Base-by-base conservation (phyloP, 2,888 invertebrate genomes). In the Synanthedon formicaeformis region DNA sequence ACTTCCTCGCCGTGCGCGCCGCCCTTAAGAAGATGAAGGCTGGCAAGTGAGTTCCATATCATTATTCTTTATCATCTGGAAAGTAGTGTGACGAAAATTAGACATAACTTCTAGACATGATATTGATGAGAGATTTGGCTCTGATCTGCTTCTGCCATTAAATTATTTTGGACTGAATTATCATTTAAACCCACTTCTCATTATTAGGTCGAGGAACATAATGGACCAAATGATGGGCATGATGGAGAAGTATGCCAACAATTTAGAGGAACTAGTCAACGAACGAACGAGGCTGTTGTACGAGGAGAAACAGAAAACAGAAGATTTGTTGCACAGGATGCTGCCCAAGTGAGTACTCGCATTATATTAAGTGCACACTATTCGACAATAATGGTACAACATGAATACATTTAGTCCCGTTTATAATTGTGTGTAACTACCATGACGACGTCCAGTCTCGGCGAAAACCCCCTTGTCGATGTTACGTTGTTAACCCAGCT, bases 201-300 rank as follows among this genome's bases (percentile, higher is more conserved):
- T 51, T 4, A 23, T 23, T 68, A 95, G 95, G 73, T 93, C 90
- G 68, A 91, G 93, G 67, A 96, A 96, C 75, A 96, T 97, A 65
- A 95, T 97, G 95, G 97, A 97, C 81, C 96, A 97, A 89, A 96
- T 97, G 96, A 96, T 97, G 93, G 94, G 95, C 66, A 96, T 97
- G 95, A 96, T 97, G 96, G 97, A 96, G 78, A 96, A 95, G 71
- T 97, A 98, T 81, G 96, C 97, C 55, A 94, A 95, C 79, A 95
- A 97, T 88, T 91, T 97, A 82, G 97, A 97, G 84, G 96, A 96
- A 79, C 91, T 97, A 85, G 97, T 97, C 73, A 93, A 91, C 69
- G 96, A 97, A 85, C 90, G 97, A 68, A 97, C 97, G 60, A 91
- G 94, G 73, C 90, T 96, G 71, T 88, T 97, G 68, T 92, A 92